Conservation (phyloP, 64 coral and sea anemone species). For the Montipora capricornis region DNA sequence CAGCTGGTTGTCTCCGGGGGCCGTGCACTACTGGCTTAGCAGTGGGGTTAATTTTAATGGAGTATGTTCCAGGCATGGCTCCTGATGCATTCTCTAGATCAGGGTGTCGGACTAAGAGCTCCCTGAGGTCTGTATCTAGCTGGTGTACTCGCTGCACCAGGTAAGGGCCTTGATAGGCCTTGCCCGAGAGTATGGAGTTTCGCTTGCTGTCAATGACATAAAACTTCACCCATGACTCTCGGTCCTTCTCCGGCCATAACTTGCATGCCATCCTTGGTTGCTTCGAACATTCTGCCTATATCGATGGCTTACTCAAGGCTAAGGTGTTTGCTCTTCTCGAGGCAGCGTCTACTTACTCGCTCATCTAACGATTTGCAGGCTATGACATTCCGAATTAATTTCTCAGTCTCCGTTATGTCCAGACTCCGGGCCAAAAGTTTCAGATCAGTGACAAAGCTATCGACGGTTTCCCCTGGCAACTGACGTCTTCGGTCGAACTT, state of each 20-base stretch:
- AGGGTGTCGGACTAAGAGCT: neutral
- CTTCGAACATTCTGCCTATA: neutral
- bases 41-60: slow-evolving; percentile 52
- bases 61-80: slow-evolving; percentile 53
- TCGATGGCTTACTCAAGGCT: neutral
- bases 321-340: neutral
- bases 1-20: slow-evolving; percentile 31
- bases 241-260: neutral
- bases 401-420: neutral
- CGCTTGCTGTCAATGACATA: slow-evolving; percentile 38
- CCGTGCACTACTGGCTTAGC: slow-evolving; percentile 41
- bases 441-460: slow-evolving; percentile 49
- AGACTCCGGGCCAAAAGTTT: neutral
- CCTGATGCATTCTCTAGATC: slow-evolving; percentile 36
- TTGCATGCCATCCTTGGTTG: neutral
- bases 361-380: neutral
- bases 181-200: slow-evolving; percentile 20
- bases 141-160: slow-evolving; percentile 16
- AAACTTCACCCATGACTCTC: slow-evolving; percentile 5
- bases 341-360: neutral
- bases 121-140: neutral
- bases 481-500: slow-evolving; percentile 47
- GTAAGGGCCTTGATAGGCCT: slow-evolving; percentile 53
- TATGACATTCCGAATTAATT: neutral
- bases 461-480: slow-evolving; percentile 35